Evolutionary conservation across 2,888 invertebrate species (phyloP).

Genomic region (Oligia strigilis): DNA sequence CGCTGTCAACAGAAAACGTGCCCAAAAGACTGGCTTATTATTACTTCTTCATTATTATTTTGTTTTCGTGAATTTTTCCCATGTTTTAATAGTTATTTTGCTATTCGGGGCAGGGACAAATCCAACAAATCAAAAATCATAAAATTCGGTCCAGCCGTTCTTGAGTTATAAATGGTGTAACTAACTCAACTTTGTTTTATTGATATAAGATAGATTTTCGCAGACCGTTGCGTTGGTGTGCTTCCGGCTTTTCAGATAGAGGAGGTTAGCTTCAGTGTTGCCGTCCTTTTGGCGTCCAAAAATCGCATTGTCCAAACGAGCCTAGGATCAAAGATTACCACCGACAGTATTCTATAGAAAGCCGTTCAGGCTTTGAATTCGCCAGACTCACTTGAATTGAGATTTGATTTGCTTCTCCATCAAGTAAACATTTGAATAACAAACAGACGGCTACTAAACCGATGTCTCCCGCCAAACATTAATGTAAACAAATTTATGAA

Average conservation of each 20-base stretch:
- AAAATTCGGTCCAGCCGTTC: too few relatives aligned
- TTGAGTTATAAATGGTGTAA: too few relatives aligned
- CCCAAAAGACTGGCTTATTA: too few relatives aligned
- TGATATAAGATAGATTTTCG: not conserved
- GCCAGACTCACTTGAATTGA: slow-evolving; percentile 15
- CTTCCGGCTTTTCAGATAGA: not conserved
- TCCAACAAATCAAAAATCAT: too few relatives aligned
- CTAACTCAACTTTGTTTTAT: too few relatives aligned
- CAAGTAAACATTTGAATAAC: slow-evolving; percentile 34
- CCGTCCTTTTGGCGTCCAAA: slow-evolving; percentile 1
- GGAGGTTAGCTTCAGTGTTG: not conserved
- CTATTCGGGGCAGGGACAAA: too few relatives aligned
- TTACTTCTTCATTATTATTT: too few relatives aligned
- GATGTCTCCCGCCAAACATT: slow-evolving; percentile 22
- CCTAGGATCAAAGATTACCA: slow-evolving; percentile 11
- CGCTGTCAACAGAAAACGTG: too few relatives aligned
- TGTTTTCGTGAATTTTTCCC: too few relatives aligned
- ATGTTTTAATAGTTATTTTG: too few relatives aligned
- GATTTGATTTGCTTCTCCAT: slow-evolving; percentile 19
- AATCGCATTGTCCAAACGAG: slow-evolving; percentile 6
- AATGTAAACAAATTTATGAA: slow-evolving; percentile 62
- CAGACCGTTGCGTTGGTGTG: not conserved
- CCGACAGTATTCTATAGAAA: slow-evolving; percentile 17
- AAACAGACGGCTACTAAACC: slow-evolving; percentile 16
- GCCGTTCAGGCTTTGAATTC: slow-evolving; percentile 25